phyloP scores from a whole-genome alignment of 2,888 invertebrate species.

The Tricholauxania praeusta region DNA sequence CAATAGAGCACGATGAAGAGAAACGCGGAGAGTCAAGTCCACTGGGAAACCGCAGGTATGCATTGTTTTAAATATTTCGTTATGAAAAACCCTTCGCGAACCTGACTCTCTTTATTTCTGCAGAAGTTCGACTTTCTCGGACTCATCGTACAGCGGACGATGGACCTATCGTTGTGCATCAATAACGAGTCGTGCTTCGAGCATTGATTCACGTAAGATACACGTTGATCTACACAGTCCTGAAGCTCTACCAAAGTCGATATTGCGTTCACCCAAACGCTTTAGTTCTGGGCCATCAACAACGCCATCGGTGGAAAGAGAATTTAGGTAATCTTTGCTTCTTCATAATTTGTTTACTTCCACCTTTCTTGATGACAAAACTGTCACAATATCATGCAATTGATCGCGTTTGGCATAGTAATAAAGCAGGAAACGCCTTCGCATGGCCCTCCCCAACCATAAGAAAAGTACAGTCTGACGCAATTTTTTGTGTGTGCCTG shows the following conservation, averaged over 20 bases:
- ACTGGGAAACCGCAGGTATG: constrained; percentile 61
- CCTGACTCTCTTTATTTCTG: constrained; percentile 10
- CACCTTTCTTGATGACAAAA: neutral
- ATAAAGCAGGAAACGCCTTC: no score
- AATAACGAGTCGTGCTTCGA: constrained; percentile 64
- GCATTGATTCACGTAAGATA: constrained; percentile 65
- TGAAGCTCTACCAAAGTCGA: constrained; percentile 63
- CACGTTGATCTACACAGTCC: constrained; percentile 67
- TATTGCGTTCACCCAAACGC: constrained; percentile 63
- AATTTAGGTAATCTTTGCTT: constrained; percentile 59
- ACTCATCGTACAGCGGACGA: constrained; percentile 65
- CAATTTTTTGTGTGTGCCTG: no score
- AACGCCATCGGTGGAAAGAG: constrained; percentile 66
- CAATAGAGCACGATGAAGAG: constrained; percentile 74
- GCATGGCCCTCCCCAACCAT: no score
- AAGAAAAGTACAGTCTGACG: no score
- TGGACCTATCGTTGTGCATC: constrained; percentile 64
- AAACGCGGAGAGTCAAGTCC: constrained; percentile 54
- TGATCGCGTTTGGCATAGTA: no score
- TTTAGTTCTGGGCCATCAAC: constrained; percentile 63
- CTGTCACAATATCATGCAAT: no score
- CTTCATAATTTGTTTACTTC: neutral
- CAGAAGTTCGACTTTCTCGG: constrained; percentile 66
- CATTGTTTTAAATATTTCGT: neutral
- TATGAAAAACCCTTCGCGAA: neutral